phyloP scores from a whole-genome alignment of 2,797 vertebrate genomes.

The Odontamblyopus lacepedii region DNA sequence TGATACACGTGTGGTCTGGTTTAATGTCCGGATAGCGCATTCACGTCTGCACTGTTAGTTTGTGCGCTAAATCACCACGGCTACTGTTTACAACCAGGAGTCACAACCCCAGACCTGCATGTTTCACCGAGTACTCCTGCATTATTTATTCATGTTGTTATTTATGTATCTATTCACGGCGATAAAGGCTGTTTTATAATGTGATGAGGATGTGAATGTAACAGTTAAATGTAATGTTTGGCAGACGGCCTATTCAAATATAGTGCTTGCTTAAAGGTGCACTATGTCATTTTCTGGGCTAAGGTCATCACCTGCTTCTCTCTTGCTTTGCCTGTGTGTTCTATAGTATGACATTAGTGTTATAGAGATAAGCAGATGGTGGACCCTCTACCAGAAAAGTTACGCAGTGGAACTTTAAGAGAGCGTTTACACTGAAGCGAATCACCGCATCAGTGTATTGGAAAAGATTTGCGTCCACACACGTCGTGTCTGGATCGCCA shows the following conservation, averaged over 20 bases:
- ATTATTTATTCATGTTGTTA: background rate
- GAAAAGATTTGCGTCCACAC: too few relatives aligned
- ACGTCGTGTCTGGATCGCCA: too few relatives aligned
- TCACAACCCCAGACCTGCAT: background rate
- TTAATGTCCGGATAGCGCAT: background rate
- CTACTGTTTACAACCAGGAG: background rate
- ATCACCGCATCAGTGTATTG: too few relatives aligned
- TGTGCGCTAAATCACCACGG: background rate
- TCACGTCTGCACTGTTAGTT: background rate
- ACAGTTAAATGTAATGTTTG: background rate
- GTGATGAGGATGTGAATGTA: background rate
- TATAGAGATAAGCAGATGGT: too few relatives aligned
- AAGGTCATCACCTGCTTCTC: background rate
- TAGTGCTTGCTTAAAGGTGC: background rate
- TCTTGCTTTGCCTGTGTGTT: background rate
- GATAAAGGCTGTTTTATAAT: background rate
- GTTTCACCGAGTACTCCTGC: background rate
- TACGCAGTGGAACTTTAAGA: too few relatives aligned
- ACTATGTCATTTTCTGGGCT: background rate
- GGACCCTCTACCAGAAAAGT: too few relatives aligned
- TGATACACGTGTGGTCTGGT: constrained; percentile 24
- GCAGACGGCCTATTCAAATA: background rate
- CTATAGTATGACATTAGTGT: too few relatives aligned
- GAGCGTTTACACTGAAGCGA: too few relatives aligned
- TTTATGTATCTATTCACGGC: background rate